Evolutionary conservation across 1,140 invertebrate genomes (phyloP), one percentile per base, ranked within the genome.

Genomic region (Stegodyphus dumicola): DNA sequence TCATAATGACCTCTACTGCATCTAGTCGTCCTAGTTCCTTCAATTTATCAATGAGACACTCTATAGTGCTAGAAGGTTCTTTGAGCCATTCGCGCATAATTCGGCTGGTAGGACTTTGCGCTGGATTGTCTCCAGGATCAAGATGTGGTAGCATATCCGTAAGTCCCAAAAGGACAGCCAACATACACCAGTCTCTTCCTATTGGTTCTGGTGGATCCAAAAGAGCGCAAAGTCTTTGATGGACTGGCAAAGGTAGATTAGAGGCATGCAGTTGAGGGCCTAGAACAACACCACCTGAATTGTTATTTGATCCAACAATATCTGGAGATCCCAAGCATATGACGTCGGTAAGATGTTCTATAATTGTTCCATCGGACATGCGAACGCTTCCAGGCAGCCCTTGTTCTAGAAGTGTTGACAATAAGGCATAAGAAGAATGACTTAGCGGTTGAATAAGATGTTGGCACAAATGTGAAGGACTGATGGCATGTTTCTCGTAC

Each of bases 101-200:
- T 78, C 91, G 89, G 70, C 92, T 90, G 2, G 92, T 93, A 17
- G 91, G 89, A 71, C 92, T 92, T 15, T 90, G 88, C 49, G 87
- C 88, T 48, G 88, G 89, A 67, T 90, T 89, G 64, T 89, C 88
- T 10, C 88, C 89, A 53, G 89, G 88, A 86, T 93, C 93, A 9
- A 93, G 83, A 18, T 90, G 89, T 10, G 93, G 93, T n/a, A 94
- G 87, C 74, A 91, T 90, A 76, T 93, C 92, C 49, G 92, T 90
- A 70, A 94, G 90, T 49, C 95, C 95, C 51, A 96, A 90, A 83
- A 93, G 92, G 0, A 96, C 93, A 6, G 95, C 95, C 53, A 96
- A 89, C 78, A 96, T 91, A 89, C 95, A 95, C 95, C 95, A 96
- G 89, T 96, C 95, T 86, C 94, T 91, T 9, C 95, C 95, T 88